Conservation (phyloP, 2,113 vertebrate species). For the Paraplagusia blochii region DNA sequence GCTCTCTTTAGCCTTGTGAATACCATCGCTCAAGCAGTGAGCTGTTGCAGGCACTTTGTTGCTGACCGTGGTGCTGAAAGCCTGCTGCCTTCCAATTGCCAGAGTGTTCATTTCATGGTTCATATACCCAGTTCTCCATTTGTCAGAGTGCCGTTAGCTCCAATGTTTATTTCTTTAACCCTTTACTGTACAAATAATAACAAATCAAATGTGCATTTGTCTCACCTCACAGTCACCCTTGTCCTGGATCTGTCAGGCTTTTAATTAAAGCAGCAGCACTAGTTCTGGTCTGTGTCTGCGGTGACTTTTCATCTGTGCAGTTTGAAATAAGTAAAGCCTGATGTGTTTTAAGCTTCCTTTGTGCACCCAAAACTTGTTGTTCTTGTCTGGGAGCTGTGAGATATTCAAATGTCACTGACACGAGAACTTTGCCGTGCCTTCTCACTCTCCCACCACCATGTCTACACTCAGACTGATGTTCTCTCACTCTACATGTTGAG, state of each 20-base stretch:
- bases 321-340: background rate
- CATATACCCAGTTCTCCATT: conserved; percentile 81
- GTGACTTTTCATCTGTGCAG: conserved; percentile 14
- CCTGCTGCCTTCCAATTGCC: conserved; percentile 78
- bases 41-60: conserved; percentile 81
- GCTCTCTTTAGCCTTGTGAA: conserved; percentile 68
- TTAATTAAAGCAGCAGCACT: conserved; percentile 56
- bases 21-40: conserved; percentile 78
- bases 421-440: conserved; percentile 8
- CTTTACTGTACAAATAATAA: conserved; percentile 78
- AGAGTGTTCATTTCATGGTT: conserved; percentile 85
- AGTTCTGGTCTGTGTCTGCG: conserved; percentile 15
- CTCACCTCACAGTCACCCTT: conserved; percentile 54
- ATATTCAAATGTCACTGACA: conserved; percentile 15
- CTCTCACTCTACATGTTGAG: conserved; percentile 29
- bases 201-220: conserved; percentile 78
- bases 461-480: conserved; percentile 6
- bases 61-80: conserved; percentile 81
- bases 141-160: conserved; percentile 80
- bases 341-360: conserved; percentile 1
- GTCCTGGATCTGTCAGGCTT: conserved; percentile 49
- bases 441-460: background rate
- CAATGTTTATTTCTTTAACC: conserved; percentile 79
- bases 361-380: conserved; percentile 3
- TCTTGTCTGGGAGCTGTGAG: conserved; percentile 18